Percentiles rank a stretch among this genome's conserved stretches.
phyloP scores from a whole-genome alignment of 2,888 invertebrate species.

The Liopterus haemorrhoidalis region DNA sequence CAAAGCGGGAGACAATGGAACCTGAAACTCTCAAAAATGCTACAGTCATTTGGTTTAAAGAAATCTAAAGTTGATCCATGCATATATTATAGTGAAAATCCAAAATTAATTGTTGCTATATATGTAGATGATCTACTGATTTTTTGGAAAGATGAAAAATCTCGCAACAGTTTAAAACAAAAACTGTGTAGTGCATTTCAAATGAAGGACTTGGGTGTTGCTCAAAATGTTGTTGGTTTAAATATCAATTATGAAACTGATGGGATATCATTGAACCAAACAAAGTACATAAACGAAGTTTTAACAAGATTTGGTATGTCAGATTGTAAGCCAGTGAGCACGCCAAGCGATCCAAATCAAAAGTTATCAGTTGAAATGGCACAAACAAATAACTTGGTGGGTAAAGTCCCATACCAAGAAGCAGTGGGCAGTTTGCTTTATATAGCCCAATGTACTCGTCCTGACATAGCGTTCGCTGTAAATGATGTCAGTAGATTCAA shows the following conservation, averaged over 20 bases:
- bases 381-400: slow-evolving; percentile 7
- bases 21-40: slow-evolving; percentile 19
- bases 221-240: slow-evolving; percentile 9
- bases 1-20: slow-evolving; percentile 27
- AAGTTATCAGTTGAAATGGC: slow-evolving; percentile 22
- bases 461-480: slow-evolving; percentile 29
- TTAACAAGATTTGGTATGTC: slow-evolving; percentile 26
- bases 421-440: slow-evolving; percentile 26
- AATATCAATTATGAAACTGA: slow-evolving; percentile 28
- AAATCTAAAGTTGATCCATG: slow-evolving; percentile 23
- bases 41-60: background rate
- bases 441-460: slow-evolving; percentile 23
- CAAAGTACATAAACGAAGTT: slow-evolving; percentile 25
- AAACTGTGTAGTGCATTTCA: slow-evolving; percentile 9
- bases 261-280: slow-evolving; percentile 14
- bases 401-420: slow-evolving; percentile 28
- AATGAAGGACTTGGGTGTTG: slow-evolving; percentile 11
- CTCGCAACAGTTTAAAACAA: background rate
- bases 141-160: slow-evolving; percentile 8
- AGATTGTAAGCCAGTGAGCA: slow-evolving; percentile 19
- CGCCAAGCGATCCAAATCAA: slow-evolving; percentile 26
- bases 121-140: slow-evolving; percentile 23
- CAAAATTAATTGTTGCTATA: slow-evolving; percentile 18
- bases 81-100: slow-evolving; percentile 21
- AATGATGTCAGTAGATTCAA: slow-evolving; percentile 29